Base-by-base conservation (phyloP, 2,888 invertebrate genomes). In the Drosophila heteroneura region DNA sequence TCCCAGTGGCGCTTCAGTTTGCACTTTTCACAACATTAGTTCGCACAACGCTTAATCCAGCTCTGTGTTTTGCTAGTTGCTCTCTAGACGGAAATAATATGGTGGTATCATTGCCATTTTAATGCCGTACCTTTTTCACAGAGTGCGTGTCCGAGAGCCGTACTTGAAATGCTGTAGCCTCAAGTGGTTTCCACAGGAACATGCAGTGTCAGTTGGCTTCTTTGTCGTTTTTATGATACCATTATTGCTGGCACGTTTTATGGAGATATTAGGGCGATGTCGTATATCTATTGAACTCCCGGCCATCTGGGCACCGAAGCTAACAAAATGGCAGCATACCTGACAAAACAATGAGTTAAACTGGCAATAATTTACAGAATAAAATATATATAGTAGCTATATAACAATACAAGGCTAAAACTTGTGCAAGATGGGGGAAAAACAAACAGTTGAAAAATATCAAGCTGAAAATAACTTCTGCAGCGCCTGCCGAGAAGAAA, bases 71-170 rank as follows among this genome's bases (percentile, higher is more conserved):
- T 35, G 39, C 69, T 74, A 74, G 89, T 79, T 74, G 85, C 73
- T 82, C 87, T 81, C 91, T 54, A 77, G 91, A 74, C 89, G 85
- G 74, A 79, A 81, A 89, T 87, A 85, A 84, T 75, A 76, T 74
- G 79, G 64, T 78, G 74, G 85, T 70, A 76, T 83, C 79, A 79
- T 81, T 71, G 90, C 70, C 67, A 66, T 64, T 77, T 75, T 68
- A 73, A 78, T 78, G 78, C 65, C 52, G 39, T 65, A 59, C 71
- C 64, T 44, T 67, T 72, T 54, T 4, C 28, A 10, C 14, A 61
- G 56, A 39, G 54, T 35, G 41, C 56, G 16, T 22, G n/a, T 37
- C 32, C 28, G 28, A 58, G 12, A 52, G 30, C 26, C 9, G 47
- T 16, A 26, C 26, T 47, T 47, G 47, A 47, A 47, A 26, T 47